These are phyloP conservation scores for Pygathrix nemaeus DNA, from an alignment of 2,113 vertebrate species.

Conservation along the genomic window DNA sequence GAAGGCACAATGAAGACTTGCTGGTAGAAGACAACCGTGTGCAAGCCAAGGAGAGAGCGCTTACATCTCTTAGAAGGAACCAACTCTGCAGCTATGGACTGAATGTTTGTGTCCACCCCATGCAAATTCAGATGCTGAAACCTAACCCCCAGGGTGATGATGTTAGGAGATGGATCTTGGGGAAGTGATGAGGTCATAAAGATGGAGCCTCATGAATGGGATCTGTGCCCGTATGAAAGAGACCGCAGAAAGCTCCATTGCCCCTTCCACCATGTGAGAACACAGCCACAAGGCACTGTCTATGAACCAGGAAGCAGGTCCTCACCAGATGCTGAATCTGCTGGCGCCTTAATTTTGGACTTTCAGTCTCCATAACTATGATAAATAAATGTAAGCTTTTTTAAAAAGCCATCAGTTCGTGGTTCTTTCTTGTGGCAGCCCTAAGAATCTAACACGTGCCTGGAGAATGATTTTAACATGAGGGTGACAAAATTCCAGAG, in stretches of 20 bases:
- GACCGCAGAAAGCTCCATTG: not conserved
- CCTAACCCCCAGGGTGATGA: not conserved
- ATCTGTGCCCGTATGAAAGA: not conserved
- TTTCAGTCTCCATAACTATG: not conserved
- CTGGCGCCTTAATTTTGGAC: too few species aligned
- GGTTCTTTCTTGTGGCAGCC: not conserved
- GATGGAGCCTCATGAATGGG: not conserved
- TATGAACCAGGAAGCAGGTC: rapidly evolving
- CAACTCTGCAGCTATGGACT: rapidly evolving
- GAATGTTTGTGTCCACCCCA: not conserved
- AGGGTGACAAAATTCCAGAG: not conserved
- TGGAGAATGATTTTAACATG: not conserved
- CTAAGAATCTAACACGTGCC: rapidly evolving
- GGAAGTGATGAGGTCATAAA: not conserved
- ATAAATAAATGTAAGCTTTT: not conserved
- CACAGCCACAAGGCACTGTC: not conserved
- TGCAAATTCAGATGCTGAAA: not conserved
- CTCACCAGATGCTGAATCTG: too few species aligned
- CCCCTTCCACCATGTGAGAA: not conserved
- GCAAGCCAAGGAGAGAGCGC: rapidly evolving
- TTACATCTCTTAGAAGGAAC: not conserved
- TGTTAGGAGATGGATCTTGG: not conserved
- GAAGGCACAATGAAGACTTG: not conserved
- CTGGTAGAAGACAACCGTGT: rapidly evolving
- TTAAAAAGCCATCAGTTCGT: not conserved